phyloP scores from a whole-genome alignment of 2,797 vertebrate genomes.

The Euphonia xanthogaster region DNA sequence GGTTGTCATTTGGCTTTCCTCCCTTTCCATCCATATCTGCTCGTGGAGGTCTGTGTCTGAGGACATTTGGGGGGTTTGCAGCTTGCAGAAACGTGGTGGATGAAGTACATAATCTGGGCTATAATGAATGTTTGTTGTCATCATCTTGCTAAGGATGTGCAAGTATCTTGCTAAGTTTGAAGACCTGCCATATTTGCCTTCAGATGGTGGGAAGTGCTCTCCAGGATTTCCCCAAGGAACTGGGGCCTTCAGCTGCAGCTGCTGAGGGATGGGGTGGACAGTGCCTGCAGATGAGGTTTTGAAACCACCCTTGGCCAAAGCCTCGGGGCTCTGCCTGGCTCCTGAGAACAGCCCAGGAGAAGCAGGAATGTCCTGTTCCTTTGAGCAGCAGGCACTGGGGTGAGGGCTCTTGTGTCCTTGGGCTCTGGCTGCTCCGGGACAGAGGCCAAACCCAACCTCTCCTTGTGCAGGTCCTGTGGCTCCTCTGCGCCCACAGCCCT shows the following conservation, averaged over 20 bases:
- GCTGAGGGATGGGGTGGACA: background rate
- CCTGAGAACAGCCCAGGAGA: too few relatives aligned
- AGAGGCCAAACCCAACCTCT: background rate
- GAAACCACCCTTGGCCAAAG: accelerated
- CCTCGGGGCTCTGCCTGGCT: background rate
- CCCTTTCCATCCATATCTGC: slow-evolving; percentile 5
- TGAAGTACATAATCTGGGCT: background rate
- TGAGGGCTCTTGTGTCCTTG: accelerated
- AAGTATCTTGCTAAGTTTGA: background rate
- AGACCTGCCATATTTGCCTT: background rate
- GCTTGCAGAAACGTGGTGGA: background rate
- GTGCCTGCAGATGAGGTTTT: background rate
- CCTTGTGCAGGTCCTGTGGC: accelerated
- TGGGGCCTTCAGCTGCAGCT: background rate
- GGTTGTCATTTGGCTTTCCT: background rate
- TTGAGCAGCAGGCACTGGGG: accelerated
- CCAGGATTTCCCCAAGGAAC: background rate
- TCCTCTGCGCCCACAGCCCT: background rate
- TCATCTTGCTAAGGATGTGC: background rate
- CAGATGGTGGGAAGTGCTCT: background rate
- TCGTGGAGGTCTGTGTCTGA: background rate
- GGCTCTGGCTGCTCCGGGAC: background rate
- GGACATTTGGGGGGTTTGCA: background rate
- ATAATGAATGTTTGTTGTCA: background rate
- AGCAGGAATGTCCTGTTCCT: accelerated